Percentiles rank a stretch among this genome's conserved stretches.
Evolutionary conservation across 2,888 invertebrate species (phyloP).

Genomic region (Diarsia brunnea): DNA sequence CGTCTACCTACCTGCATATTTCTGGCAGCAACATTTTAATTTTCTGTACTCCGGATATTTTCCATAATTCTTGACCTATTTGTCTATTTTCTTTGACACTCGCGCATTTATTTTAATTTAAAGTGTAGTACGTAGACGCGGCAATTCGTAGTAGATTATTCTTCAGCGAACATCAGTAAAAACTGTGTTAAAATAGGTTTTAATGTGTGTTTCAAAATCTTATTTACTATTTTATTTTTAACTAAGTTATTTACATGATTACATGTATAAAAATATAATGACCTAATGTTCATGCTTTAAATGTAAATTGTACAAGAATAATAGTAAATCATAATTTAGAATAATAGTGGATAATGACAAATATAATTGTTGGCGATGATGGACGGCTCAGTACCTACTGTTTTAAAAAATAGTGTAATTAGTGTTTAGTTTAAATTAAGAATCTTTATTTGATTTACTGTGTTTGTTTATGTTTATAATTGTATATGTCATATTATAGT

Average conservation of each 20-base stretch:
- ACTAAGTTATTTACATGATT: slow-evolving; percentile 55
- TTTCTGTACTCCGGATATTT: background rate
- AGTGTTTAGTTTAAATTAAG: too few species aligned
- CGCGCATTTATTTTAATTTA: background rate
- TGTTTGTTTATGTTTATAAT: too few species aligned
- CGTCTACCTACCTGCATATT: background rate
- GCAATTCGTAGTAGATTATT: background rate
- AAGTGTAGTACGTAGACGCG: background rate
- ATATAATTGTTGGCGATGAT: too few species aligned
- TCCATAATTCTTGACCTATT: background rate
- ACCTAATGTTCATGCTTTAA: slow-evolving; percentile 70
- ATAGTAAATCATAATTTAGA: slow-evolving; percentile 57
- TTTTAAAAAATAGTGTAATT: too few species aligned
- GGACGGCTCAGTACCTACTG: too few species aligned
- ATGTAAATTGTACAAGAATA: slow-evolving; percentile 66
- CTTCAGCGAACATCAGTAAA: slow-evolving; percentile 43
- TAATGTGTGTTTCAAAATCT: slow-evolving; percentile 28
- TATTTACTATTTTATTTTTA: slow-evolving; percentile 23
- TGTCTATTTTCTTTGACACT: background rate
- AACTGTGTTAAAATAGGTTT: slow-evolving; percentile 40
- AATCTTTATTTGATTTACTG: too few species aligned
- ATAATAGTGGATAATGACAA: slow-evolving; percentile 59
- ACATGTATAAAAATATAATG: slow-evolving; percentile 55
- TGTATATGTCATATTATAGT: too few species aligned
- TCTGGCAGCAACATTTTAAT: background rate